Base-by-base conservation (phyloP, 2,797 vertebrate species). In the Gouania willdenowi region DNA sequence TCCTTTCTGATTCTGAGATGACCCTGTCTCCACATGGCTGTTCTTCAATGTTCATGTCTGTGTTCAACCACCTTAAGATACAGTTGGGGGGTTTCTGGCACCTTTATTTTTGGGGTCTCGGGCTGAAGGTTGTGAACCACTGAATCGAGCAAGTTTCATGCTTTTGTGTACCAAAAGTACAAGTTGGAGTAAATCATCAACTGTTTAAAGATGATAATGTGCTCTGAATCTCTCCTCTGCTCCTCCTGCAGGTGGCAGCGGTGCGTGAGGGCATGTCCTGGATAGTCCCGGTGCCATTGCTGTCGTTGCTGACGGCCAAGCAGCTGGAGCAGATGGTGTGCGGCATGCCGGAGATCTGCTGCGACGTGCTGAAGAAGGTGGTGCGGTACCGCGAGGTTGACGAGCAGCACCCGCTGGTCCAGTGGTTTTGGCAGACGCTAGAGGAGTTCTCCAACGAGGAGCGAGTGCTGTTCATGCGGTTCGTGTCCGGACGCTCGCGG, bases 301-400 rank as follows among this genome's bases (percentile, higher is more conserved):
- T 91, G 20, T 91, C 90, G 0, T 84, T 91, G 65, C 85, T 91
- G 37, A 91, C 90, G 8, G 88, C 89, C 5, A 72, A 64, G 41
- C 90, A 91, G 77, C 84, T 91, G 77, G 90, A 91, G 75, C 90
- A 91, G 88, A 86, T 90, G 78, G 88, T 91, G 31, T 91, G 90
- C 26, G 90, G 90, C n/a, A 79, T 90, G 81, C 90, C 90, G 0
- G 89, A 91, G 82, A 90, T 91, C 74, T 89, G 89, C 34, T 89
- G 88, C 46, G 89, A 91, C 34, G 89, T 89, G 34, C 81, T 91
- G 35, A 89, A 87, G 78, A 90, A 91, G 81, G 89, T 91, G 71
- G 89, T 91, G 26, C 87, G 90, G 1, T 90, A 91, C 77, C 66
- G 90, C 1, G 90, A 91, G 79, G 85, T 91, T 77, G 87, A 87